Base-by-base conservation (phyloP, 2,113 vertebrate genomes). In the Tupaia tana region DNA sequence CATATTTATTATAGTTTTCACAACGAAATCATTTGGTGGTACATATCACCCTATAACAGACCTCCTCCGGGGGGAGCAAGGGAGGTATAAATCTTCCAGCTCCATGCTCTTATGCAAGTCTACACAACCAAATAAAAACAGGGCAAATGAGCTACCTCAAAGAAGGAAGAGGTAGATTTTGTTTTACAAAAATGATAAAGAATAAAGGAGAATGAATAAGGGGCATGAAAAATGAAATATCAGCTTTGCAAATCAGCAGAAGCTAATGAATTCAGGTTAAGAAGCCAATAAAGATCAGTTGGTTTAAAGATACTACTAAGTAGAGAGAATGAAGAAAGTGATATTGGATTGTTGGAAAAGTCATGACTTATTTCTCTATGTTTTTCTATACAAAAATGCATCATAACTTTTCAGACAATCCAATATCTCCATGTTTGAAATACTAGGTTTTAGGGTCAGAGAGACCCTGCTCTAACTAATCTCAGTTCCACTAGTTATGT, bases 1-100 rank as follows among this genome's bases (percentile, higher is more conserved):
- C 79, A 25, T 24, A 82, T 61, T 90, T 88, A 89, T 63, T 90
- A 82, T 31, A 83, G 66, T 89, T 92, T 95, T 67, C 80, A 90
- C 70, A 74, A 86, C 61, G 81, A 86, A 89, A 75, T n/a, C 59
- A 52, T 43, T 89, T 89, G 78, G 88, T 14, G 16, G 91, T 43
- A 84, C 74, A 80, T 7, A 54, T 77, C 22, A 3, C 43, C 90
- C 73, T 82, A 59, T 54, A 61, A 90, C 34, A 79, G 77, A 95
- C 86, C 25, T 82, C 52, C 12, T 61, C 19, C 14, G 8, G 2
- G 59, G 59, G 69, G 61, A 74, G 63, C 58, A 58, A 69, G 59
- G 58, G 3, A 83, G 67, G 58, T 18, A 54, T 12, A 71, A 74
- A 90, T 82, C 67, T 58, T 70, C 74, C 52, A 66, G 77, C 9